phyloP scores from a whole-genome alignment of 92 coral and sea anemone genomes.

The Parazoanthus atlanticus region DNA sequence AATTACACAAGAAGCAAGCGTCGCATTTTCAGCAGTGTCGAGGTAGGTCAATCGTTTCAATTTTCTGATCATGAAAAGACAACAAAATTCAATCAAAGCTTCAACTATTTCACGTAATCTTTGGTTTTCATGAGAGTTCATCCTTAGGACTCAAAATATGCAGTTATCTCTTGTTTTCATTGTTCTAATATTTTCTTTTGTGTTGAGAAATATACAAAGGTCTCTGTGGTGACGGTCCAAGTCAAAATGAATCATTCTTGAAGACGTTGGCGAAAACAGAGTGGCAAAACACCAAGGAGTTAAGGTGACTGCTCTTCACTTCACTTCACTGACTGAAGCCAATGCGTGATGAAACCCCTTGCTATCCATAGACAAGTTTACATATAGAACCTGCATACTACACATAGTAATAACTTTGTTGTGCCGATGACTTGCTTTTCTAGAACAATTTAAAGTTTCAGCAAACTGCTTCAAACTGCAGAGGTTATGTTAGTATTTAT shows the following conservation, averaged over 20 bases:
- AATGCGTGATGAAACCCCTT: neutral
- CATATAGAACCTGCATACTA: neutral
- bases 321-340: too few relatives aligned
- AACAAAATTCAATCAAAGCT: neutral
- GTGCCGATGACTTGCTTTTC: too few relatives aligned
- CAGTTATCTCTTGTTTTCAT: neutral
- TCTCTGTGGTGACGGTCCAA: conserved; percentile 9
- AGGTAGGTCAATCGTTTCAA: neutral
- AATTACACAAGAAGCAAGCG: conserved; percentile 4
- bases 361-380: neutral
- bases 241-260: conserved; percentile 1
- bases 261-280: conserved; percentile 1
- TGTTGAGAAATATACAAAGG: conserved; percentile 19
- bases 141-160: too few relatives aligned
- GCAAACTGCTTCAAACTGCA: too few relatives aligned
- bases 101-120: neutral
- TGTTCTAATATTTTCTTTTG: neutral
- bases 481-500: too few relatives aligned
- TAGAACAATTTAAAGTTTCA: too few relatives aligned
- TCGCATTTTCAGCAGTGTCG: conserved; percentile 9
- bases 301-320: neutral
- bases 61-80: neutral
- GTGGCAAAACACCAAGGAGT: conserved; percentile 4
- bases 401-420: too few relatives aligned
- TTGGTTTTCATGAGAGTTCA: neutral